Conservation (phyloP, 2,797 vertebrate species). For the Xiphorhynchus erythropygius region DNA sequence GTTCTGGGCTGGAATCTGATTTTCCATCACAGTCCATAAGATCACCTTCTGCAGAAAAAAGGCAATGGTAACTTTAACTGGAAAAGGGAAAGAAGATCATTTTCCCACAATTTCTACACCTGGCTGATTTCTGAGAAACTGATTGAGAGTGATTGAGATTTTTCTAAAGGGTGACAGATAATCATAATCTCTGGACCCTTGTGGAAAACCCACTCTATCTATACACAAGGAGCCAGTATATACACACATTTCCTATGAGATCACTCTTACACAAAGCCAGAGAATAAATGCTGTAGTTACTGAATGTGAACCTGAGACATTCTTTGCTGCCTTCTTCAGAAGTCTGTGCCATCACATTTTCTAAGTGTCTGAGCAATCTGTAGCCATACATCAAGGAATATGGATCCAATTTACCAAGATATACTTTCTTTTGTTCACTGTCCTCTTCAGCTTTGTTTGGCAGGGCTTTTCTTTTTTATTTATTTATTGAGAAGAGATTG, state of each 20-base stretch:
- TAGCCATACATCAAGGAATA: not conserved
- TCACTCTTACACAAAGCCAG: not conserved
- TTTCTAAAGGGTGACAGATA: not conserved
- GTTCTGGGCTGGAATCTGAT: slow-evolving; percentile 97
- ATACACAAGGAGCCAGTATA: not conserved
- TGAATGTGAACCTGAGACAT: not conserved
- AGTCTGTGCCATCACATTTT: not conserved
- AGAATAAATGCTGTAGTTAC: not conserved
- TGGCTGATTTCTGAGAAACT: not conserved
- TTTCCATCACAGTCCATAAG: slow-evolving; percentile 94
- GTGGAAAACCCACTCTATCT: not conserved
- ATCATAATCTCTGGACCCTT: not conserved
- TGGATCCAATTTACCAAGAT: not conserved
- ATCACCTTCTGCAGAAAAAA: slow-evolving; percentile 86
- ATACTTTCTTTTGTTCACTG: not conserved
- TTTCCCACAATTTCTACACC: not conserved
- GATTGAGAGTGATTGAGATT: not conserved
- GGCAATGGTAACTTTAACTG: not conserved
- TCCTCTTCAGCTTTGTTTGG: not conserved
- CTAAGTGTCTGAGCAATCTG: not conserved
- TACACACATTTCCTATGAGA: not conserved
- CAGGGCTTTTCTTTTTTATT: not conserved
- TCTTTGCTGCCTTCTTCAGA: not conserved
- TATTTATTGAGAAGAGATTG: not conserved
- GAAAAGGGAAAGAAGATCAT: not conserved